Evolutionary conservation across 1,140 invertebrate species (phyloP).

Genomic region (Drosophila nasuta): DNA sequence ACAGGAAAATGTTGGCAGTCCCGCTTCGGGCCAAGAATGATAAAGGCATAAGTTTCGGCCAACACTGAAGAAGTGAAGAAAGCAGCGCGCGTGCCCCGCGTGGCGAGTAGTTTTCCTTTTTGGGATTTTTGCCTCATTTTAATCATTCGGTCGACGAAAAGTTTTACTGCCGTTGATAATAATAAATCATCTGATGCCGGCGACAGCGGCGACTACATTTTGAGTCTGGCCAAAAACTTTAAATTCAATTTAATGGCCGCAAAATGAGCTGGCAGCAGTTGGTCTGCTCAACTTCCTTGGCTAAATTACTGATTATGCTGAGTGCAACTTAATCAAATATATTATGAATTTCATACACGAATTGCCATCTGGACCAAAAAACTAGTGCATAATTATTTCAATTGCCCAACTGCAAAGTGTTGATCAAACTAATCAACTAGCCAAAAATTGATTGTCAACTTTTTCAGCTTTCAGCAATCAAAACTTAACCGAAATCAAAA

Average conservation of each 20-base stretch:
- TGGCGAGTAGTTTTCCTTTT: conserved; percentile 48
- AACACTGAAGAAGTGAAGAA: conserved; percentile 6
- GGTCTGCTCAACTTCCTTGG: not conserved
- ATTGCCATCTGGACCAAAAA: not conserved
- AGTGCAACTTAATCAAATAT: conserved; percentile 22
- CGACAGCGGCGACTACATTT: conserved; percentile 19
- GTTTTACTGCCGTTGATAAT: conserved; percentile 56
- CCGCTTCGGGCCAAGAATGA: conserved; percentile 25
- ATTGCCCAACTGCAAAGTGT: not conserved
- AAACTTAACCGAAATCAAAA: not conserved
- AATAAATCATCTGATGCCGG: conserved; percentile 69
- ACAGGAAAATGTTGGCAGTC: conserved; percentile 24
- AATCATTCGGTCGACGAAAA: conserved; percentile 56
- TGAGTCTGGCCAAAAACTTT: conserved; percentile 52
- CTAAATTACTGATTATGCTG: conserved; percentile 33
- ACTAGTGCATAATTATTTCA: not conserved
- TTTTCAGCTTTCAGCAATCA: conserved; percentile 17
- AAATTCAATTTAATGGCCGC: conserved; percentile 70
- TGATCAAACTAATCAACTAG: conserved; percentile 1
- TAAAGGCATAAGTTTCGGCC: conserved; percentile 65
- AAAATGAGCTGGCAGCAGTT: conserved; percentile 39
- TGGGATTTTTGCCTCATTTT: conserved; percentile 37
- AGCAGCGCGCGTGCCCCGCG: conserved; percentile 55
- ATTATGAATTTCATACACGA: conserved; percentile 12
- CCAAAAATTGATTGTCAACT: not conserved